Evolutionary conservation across 2,113 vertebrate species (phyloP).

Genomic region (Xenus cinereus): DNA sequence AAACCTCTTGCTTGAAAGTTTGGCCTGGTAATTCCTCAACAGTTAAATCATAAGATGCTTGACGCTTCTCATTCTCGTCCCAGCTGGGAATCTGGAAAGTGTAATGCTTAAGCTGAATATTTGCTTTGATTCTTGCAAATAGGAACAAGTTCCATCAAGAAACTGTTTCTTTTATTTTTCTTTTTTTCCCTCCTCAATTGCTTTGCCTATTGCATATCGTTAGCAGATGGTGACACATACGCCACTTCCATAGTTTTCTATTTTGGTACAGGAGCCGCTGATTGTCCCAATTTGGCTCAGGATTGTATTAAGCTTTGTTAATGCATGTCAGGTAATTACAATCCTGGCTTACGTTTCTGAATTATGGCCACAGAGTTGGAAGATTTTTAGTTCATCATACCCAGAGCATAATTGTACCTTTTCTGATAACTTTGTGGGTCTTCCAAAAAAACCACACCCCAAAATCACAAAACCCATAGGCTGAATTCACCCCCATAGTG

Average conservation of each 20-base stretch:
- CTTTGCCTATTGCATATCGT: neutral
- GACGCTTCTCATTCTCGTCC: neutral
- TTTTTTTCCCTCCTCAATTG: neutral
- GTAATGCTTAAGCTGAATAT: conserved; percentile 9
- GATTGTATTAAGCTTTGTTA: neutral
- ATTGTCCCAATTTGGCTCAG: neutral
- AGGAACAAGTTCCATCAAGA: neutral
- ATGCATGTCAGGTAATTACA: neutral
- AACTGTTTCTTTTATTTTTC: neutral
- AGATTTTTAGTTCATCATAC: neutral
- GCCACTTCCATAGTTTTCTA: neutral
- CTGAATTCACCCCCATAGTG: neutral
- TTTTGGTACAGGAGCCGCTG: neutral
- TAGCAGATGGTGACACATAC: conserved; percentile 10
- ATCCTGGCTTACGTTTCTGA: neutral
- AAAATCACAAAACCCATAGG: neutral
- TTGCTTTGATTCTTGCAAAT: conserved; percentile 40
- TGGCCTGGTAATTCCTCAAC: conserved; percentile 31
- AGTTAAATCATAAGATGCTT: conserved; percentile 27
- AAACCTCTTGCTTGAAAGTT: conserved; percentile 8
- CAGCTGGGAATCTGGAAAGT: conserved; percentile 43
- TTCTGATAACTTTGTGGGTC: neutral
- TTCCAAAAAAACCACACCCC: neutral
- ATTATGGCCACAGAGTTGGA: neutral
- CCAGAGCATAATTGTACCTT: neutral